Evolutionary conservation across 2,888 invertebrate species (phyloP).

Genomic region (Mesorhabditis sp.): DNA sequence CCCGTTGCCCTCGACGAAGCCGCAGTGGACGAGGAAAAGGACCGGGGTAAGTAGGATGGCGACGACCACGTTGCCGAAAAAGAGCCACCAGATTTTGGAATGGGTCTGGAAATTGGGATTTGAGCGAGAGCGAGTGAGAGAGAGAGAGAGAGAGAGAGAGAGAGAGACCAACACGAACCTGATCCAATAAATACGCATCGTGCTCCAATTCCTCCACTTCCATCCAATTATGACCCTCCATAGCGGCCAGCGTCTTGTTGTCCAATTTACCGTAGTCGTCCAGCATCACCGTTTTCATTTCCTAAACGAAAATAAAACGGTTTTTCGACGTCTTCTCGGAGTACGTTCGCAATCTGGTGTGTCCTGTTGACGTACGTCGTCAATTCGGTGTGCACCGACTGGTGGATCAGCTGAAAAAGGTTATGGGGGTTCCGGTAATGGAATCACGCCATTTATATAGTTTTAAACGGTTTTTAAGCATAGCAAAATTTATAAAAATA

Average conservation of each 20-base stretch:
- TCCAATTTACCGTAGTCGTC: conserved; percentile 33
- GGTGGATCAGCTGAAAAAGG: conserved; percentile 32
- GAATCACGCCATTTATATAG: neutral
- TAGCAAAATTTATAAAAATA: too few species aligned
- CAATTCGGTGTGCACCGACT: conserved; percentile 37
- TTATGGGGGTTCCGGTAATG: neutral
- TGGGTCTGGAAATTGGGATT: conserved; percentile 25
- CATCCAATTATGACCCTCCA: conserved; percentile 33
- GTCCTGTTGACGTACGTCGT: conserved; percentile 42
- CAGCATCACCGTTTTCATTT: conserved; percentile 38
- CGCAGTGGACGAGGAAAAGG: conserved; percentile 29
- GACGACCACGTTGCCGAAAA: conserved; percentile 38
- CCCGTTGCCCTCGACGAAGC: conserved; percentile 37
- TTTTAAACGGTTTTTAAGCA: too few species aligned
- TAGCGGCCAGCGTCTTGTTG: conserved; percentile 26
- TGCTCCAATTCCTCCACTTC: conserved; percentile 37
- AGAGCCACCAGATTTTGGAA: conserved; percentile 38
- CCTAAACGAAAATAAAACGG: conserved; percentile 16
- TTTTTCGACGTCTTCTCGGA: neutral
- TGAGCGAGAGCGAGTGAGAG: neutral
- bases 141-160: conserved; percentile 5
- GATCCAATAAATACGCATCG: conserved; percentile 29
- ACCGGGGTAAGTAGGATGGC: conserved; percentile 31
- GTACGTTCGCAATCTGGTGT: conserved; percentile 38
- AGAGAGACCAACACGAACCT: conserved; percentile 17